These are phyloP conservation scores for Podotricha telesiphe DNA, from an alignment of 2,888 invertebrate species.

Conservation along the genomic window DNA sequence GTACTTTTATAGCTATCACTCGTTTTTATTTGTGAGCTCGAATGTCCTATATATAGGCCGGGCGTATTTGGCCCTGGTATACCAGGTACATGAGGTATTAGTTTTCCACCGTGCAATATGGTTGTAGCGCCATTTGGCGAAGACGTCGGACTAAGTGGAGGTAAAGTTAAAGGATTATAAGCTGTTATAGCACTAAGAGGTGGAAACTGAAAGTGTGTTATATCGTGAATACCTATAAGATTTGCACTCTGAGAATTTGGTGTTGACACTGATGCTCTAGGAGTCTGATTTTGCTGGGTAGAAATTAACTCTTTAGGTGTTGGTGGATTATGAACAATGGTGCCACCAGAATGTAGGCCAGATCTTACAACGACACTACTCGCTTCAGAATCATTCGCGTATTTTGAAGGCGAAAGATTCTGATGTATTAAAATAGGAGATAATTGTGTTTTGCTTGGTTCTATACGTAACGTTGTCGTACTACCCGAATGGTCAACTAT, in stretches of 20 bases:
- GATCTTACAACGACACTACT: slow-evolving; percentile 91
- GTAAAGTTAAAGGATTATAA: slow-evolving; percentile 87
- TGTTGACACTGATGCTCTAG: slow-evolving; percentile 83
- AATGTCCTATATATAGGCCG: slow-evolving; percentile 64
- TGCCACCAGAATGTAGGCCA: slow-evolving; percentile 92
- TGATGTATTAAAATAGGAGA: slow-evolving; percentile 83
- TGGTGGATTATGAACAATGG: slow-evolving; percentile 86
- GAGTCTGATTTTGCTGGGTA: slow-evolving; percentile 76
- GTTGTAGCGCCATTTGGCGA: slow-evolving; percentile 85
- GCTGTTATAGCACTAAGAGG: slow-evolving; percentile 88
- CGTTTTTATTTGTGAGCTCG: slow-evolving; percentile 55
- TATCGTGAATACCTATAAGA: slow-evolving; percentile 79
- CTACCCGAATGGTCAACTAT: slow-evolving; percentile 88
- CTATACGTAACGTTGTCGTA: slow-evolving; percentile 87
- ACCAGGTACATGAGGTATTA: slow-evolving; percentile 93
- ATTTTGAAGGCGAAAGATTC: slow-evolving; percentile 75
- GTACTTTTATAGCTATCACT: slow-evolving; percentile 56
- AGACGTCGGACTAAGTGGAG: slow-evolving; percentile 75
- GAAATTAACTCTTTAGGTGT: slow-evolving; percentile 75
- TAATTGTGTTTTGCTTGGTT: slow-evolving; percentile 84
- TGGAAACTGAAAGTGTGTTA: slow-evolving; percentile 85
- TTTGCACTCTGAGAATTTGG: slow-evolving; percentile 71
- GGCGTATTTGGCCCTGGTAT: slow-evolving; percentile 92
- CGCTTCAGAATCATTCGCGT: slow-evolving; percentile 76
- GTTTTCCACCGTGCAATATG: slow-evolving; percentile 87